Evolutionary conservation across 2,113 vertebrate genomes (phyloP).

Genomic region (Herpetotheres cachinnans): DNA sequence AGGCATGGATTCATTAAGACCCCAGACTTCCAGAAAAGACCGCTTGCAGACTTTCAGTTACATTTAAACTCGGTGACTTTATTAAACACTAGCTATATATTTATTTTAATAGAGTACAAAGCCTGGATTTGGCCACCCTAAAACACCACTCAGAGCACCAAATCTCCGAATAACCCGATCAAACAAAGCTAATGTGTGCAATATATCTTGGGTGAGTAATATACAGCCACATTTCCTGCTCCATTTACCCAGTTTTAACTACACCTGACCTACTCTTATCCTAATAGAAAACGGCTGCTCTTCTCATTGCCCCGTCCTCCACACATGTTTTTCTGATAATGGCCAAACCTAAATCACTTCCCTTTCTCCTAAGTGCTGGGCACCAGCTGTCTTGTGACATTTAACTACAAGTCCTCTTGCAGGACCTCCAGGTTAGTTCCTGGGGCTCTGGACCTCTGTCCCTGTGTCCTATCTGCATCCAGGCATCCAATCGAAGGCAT

Average conservation of each 20-base stretch:
- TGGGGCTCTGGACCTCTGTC: background rate
- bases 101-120: constrained; percentile 60
- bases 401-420: background rate
- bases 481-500: background rate
- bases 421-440: constrained; percentile 17
- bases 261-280: constrained; percentile 61
- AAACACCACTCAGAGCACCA: background rate
- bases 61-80: background rate
- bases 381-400: constrained; percentile 43
- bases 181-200: constrained; percentile 61
- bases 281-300: constrained; percentile 67
- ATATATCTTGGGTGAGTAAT: constrained; percentile 63
- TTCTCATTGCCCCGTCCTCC: constrained; percentile 18
- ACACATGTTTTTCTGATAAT: constrained; percentile 57
- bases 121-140: constrained; percentile 55
- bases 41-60: background rate
- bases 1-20: constrained; percentile 29
- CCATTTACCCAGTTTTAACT: constrained; percentile 65
- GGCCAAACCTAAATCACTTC: constrained; percentile 61
- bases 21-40: background rate
- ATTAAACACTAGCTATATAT: constrained; percentile 43
- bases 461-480: background rate
- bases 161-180: background rate
- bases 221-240: constrained; percentile 62
- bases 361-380: constrained; percentile 29